Percentiles rank a stretch among this genome's conserved stretches.
Evolutionary conservation across 2,797 vertebrate species (phyloP).

Genomic region (Syndactyla subalaris): DNA sequence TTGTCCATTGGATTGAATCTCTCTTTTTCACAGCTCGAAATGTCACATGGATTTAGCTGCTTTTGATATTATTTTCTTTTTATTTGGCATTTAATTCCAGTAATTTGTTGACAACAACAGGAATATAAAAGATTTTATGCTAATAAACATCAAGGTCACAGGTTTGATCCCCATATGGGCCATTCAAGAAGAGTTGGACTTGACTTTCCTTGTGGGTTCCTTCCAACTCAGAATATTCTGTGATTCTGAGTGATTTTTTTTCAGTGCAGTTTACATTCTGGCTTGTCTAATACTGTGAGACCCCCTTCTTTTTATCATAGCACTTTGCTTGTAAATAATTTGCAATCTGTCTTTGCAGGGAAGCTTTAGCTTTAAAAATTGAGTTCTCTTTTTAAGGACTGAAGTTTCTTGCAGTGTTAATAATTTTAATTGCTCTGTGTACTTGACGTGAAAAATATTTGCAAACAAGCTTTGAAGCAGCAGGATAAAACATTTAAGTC

Average conservation of each 20-base stretch:
- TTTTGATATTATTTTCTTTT: neutral
- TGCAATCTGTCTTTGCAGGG: neutral
- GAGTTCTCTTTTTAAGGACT: neutral
- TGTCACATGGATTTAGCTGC: neutral
- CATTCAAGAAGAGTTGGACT: neutral
- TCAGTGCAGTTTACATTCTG: neutral
- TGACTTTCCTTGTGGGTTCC: neutral
- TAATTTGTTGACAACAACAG: neutral
- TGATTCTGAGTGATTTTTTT: neutral
- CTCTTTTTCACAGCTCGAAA: neutral
- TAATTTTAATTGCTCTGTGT: neutral
- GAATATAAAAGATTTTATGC: neutral
- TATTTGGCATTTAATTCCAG: neutral
- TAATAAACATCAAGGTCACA: neutral
- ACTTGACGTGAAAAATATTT: neutral
- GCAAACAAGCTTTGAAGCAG: neutral
- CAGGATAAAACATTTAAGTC: neutral
- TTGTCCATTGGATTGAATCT: neutral
- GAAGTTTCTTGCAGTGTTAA: neutral
- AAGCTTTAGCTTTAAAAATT: neutral
- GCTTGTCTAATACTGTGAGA: neutral
- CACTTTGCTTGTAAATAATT: neutral
- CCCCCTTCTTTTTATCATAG: neutral
- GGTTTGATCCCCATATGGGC: neutral
- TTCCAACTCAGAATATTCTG: neutral